A percentile compares a stretch with the other conserved stretches of the same genome.
These are phyloP conservation scores for Pedetes capensis DNA, from an alignment of 2,113 vertebrate genomes.

Conservation along the genomic window DNA sequence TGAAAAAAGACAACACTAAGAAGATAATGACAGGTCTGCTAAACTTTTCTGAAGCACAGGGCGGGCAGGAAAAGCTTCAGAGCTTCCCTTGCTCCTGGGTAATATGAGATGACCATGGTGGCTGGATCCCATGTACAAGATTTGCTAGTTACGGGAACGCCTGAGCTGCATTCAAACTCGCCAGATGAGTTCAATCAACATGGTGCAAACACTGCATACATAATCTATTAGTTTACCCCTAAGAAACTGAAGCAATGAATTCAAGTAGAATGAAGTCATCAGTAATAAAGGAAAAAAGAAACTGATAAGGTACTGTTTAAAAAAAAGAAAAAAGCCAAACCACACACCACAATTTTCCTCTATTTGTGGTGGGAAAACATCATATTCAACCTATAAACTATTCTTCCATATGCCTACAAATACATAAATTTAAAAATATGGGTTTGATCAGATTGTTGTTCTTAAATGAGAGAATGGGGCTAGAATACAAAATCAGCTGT, in stretches of 20 bases:
- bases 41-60: not conserved
- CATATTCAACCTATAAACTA: slow-evolving; percentile 81
- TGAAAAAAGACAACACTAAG: not conserved
- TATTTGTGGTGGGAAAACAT: slow-evolving; percentile 77
- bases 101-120: slow-evolving; percentile 73
- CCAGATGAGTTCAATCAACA: slow-evolving; percentile 89
- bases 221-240: slow-evolving; percentile 89
- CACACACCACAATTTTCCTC: slow-evolving; percentile 74
- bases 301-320: slow-evolving; percentile 84
- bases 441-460: slow-evolving; percentile 83
- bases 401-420: slow-evolving; percentile 83
- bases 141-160: slow-evolving; percentile 83
- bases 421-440: slow-evolving; percentile 84
- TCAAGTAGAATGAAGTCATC: slow-evolving; percentile 89
- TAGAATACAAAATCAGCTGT: slow-evolving; percentile 81
- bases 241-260: slow-evolving; percentile 86
- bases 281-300: slow-evolving; percentile 82
- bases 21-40: not conserved
- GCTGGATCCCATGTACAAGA: slow-evolving; percentile 67
- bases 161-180: slow-evolving; percentile 82
- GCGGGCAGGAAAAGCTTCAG: not conserved
- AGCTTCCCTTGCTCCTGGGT: slow-evolving; percentile 59
- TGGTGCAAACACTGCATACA: slow-evolving; percentile 87
- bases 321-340: slow-evolving; percentile 52
- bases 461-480: slow-evolving; percentile 75